Percentiles rank a stretch among this genome's conserved stretches.
Conservation (phyloP, 1,140 invertebrate species). For the Zaprionus ornatus region DNA sequence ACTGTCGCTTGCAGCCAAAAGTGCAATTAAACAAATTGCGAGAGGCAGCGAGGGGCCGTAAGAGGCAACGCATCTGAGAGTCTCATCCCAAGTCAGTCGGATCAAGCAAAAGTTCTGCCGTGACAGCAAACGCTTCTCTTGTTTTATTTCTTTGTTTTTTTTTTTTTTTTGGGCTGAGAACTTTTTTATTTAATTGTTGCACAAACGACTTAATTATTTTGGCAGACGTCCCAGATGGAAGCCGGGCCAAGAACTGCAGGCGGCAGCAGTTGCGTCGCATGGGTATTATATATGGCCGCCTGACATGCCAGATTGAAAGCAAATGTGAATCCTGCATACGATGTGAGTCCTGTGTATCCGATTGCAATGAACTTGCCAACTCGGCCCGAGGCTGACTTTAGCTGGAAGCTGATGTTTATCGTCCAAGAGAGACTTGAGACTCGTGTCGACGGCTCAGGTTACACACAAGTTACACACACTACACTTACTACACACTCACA, state of each 20-base stretch:
- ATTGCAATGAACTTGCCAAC: not conserved
- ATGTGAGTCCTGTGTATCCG: not conserved
- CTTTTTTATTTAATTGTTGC: slow-evolving; percentile 79
- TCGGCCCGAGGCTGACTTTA: slow-evolving; percentile 48
- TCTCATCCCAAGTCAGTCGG: not conserved
- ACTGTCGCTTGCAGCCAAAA: slow-evolving; percentile 79
- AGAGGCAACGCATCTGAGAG: not conserved
- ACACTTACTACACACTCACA: slow-evolving; percentile 6
- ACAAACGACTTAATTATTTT: slow-evolving; percentile 83
- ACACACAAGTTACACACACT: slow-evolving; percentile 43
- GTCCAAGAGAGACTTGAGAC: slow-evolving; percentile 20
- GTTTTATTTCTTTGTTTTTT: slow-evolving; percentile 2
- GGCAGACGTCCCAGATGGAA: slow-evolving; percentile 55
- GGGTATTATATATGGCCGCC: slow-evolving; percentile 35
- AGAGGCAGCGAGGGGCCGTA: slow-evolving; percentile 10
- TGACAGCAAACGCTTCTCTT: not conserved
- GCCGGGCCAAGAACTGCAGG: slow-evolving; percentile 49
- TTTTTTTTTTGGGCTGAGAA: slow-evolving; percentile 42
- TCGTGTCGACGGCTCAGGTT: slow-evolving; percentile 60
- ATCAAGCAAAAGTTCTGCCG: slow-evolving; percentile 10
- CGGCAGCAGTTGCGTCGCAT: not conserved
- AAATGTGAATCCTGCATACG: slow-evolving; percentile 7
- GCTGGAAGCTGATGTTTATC: slow-evolving; percentile 51
- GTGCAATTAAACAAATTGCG: slow-evolving; percentile 81
- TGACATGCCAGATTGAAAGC: slow-evolving; percentile 29